Conservation (phyloP, 2,888 invertebrate genomes). For the Rhamnusium bicolor region DNA sequence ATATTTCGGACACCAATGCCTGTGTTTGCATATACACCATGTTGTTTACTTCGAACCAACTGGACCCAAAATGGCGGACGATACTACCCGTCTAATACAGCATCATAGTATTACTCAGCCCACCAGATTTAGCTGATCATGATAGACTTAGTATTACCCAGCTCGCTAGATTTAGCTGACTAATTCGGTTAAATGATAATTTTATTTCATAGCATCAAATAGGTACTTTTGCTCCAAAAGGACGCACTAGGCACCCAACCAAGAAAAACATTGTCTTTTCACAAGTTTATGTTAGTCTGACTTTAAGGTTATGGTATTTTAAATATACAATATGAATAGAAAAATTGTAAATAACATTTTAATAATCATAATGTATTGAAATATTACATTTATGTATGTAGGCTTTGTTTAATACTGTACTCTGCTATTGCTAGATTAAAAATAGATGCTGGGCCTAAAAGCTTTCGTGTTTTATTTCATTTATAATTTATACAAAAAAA, state of each 20-base stretch:
- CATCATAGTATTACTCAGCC: too few species aligned
- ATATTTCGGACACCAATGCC: too few species aligned
- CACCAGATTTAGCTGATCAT: too few species aligned
- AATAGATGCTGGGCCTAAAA: conserved; percentile 39
- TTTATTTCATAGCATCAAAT: too few species aligned
- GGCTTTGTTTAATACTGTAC: conserved; percentile 41
- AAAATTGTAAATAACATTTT: conserved; percentile 23
- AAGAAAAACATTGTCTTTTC: background rate
- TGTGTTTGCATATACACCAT: too few species aligned
- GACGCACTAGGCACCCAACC: background rate
- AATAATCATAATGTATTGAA: conserved; percentile 19
- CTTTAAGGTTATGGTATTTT: background rate
- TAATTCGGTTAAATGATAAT: too few species aligned
- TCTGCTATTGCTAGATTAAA: conserved; percentile 45
- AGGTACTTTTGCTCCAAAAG: background rate
- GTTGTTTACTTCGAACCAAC: too few species aligned
- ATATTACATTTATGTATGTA: conserved; percentile 23
- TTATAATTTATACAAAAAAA: background rate
- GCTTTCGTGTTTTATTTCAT: background rate
- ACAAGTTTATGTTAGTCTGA: background rate
- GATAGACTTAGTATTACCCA: too few species aligned
- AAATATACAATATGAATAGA: background rate
- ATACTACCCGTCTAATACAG: too few species aligned
- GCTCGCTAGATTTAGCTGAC: too few species aligned
- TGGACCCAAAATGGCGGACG: too few species aligned